Base-by-base conservation (phyloP, 2,797 vertebrate genomes). In the Melanogrammus aeglefinus region DNA sequence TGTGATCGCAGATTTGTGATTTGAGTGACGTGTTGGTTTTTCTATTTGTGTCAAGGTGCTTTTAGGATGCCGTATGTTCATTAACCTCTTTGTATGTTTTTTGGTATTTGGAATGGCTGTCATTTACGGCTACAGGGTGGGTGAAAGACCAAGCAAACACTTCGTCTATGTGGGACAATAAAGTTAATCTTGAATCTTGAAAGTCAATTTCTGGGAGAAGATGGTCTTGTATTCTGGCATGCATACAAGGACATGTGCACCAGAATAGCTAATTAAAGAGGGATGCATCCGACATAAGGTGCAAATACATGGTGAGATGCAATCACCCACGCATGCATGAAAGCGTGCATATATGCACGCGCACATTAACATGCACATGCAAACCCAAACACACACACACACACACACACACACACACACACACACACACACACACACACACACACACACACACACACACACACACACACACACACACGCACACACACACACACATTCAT, bases 121-220 rank as follows among this genome's bases (percentile, higher is more conserved):
- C 8, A 38, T 38, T 38, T 38, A 38, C 8, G 36, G 36, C 36
- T 38, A 9, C 38, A 39, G 38, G 38, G 9, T 39, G 38, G 1
- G 38, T 39, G 8, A 9, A 39, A 10, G 38, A 7, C 38, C 38
- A 39, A 39, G 38, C n/a, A 14, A 75, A 16, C 31, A 18, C 69
- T 38, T 27, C 33, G 24, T 82, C 41, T 39, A 63, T 47, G 36
- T 70, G 57, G 38, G 38, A 39, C 38, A 39, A 39, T 39, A 39
- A 39, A 39, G 38, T 39, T 39, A 39, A 39, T 39, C 21, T 78
- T 75, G 77, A 78, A 79, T 80, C 74, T 3, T 14, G 73, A 78
- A 73, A 79, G 85, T 79, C 85, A 80, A 87, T 82, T 78, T 76
- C 77, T 77, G 44, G 33, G 71, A 2, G 1, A 69, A 76, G 77